phyloP scores from a whole-genome alignment of 2,888 invertebrate species.

The Beris chalybata region DNA sequence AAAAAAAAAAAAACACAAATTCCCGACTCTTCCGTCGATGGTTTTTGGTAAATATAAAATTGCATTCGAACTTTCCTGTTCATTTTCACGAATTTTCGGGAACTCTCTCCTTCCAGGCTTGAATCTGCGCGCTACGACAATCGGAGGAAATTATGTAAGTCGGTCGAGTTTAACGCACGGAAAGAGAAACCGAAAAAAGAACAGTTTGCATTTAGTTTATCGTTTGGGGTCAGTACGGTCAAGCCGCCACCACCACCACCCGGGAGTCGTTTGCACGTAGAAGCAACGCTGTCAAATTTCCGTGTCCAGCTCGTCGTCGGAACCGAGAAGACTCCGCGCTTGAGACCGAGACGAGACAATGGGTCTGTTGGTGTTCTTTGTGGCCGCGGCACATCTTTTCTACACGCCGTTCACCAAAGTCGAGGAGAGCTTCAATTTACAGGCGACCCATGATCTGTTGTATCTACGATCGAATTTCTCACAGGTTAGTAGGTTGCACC shows the following conservation, averaged over 20 bases:
- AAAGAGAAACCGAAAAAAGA: neutral
- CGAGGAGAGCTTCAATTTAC: conserved; percentile 98
- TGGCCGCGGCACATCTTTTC: conserved; percentile 77
- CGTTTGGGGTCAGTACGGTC: neutral
- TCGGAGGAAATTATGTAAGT: conserved; percentile 28
- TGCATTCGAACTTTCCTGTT: no score
- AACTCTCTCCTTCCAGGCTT: conserved; percentile 8
- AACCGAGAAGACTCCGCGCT: neutral
- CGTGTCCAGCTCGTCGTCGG: neutral
- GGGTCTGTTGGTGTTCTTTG: conserved; percentile 73
- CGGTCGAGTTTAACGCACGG: neutral
- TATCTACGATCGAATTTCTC: conserved; percentile 83
- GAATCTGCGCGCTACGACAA: neutral
- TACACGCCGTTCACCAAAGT: conserved; percentile 97
- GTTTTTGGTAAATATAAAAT: no score
- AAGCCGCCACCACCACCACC: no score
- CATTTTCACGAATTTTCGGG: no score
- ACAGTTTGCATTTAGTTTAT: conserved; percentile 14
- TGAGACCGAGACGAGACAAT: conserved; percentile 52
- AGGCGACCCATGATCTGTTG: conserved; percentile 96
- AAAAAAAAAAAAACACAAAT: no score
- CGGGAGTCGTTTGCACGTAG: conserved; percentile 1
- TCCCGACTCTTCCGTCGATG: no score
- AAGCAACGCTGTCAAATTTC: neutral
- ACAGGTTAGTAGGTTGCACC: conserved; percentile 65